Base-by-base conservation (phyloP, 2,797 vertebrate species). In the Martes flavigula region DNA sequence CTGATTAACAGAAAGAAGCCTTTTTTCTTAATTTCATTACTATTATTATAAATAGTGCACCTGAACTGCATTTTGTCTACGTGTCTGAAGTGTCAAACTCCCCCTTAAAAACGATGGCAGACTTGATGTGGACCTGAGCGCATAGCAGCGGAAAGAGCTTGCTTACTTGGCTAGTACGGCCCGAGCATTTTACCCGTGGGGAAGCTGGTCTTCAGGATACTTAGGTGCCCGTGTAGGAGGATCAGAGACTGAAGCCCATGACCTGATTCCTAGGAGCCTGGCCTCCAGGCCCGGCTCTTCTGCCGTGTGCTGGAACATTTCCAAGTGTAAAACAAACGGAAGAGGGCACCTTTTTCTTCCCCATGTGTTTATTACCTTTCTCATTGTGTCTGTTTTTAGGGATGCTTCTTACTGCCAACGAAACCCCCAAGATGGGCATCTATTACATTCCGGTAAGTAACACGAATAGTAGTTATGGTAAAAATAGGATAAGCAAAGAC, bases 371-470 rank as follows among this genome's bases (percentile, higher is more conserved):
- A 97, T 98, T 56, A 97, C 95, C 60, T 77, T 72, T 95, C 79
- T 89, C 75, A 0, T 38, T 88, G 25, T 98, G 78, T 96, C 70
- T 98, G 54, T 98, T 98, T 98, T 82, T 98, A 99, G 99, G 99
- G 98, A 99, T 99, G 99, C 98, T 99, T 17, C 99, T 99, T 97
- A 99, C 99, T n/a, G 99, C 99, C 98, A 99, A 99, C 32, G 99
- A 99, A 98, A 99, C 99, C 68, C 99, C 99, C 85, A 99, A 99
- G 99, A 99, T 99, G 99, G 99, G 99, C 98, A 99, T 99, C 32
- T 99, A 99, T 98, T 99, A 99, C 97, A 99, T 99, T 94, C 99
- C 99, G 56, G 99, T 99, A 98, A 99, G 99, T 99, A 94, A 62
- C n/a, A 27, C 43, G 94, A 35, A 35, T 35, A 92, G 5, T 20